Conservation (phyloP, 1,140 invertebrate species). For the Melanaphis sacchari region DNA sequence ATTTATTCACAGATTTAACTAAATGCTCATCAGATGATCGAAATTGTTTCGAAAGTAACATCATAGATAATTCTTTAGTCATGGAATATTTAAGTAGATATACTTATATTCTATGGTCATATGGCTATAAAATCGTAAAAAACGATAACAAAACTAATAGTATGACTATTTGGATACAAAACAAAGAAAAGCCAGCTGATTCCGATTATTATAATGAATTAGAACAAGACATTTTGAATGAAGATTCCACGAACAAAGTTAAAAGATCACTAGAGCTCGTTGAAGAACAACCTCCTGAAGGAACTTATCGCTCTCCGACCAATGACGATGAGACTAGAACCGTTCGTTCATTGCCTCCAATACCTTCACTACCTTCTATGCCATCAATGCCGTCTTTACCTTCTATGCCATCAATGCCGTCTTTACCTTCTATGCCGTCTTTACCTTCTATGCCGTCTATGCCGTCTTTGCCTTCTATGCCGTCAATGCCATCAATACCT, state of each 20-base stretch:
- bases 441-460: background rate
- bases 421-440: background rate
- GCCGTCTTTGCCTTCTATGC: background rate
- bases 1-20: background rate
- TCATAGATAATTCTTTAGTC: background rate
- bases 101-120: background rate
- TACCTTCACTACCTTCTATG: background rate
- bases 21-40: background rate
- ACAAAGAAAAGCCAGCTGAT: background rate
- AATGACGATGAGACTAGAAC: background rate
- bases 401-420: background rate
- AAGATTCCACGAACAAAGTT: background rate
- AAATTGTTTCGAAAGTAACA: background rate
- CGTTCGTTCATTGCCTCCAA: background rate
- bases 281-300: conserved; percentile 41
- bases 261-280: conserved; percentile 7
- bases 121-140: background rate
- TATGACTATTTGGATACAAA: background rate
- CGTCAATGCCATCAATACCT: background rate
- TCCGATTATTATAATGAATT: background rate
- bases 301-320: background rate
- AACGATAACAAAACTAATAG: no score
- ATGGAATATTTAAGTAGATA: background rate
- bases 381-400: background rate
- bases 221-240: no score